Percentiles rank a stretch among this genome's conserved stretches.
Evolutionary conservation across 1,140 invertebrate species (phyloP).

Genomic region (Ceratina australensis): DNA sequence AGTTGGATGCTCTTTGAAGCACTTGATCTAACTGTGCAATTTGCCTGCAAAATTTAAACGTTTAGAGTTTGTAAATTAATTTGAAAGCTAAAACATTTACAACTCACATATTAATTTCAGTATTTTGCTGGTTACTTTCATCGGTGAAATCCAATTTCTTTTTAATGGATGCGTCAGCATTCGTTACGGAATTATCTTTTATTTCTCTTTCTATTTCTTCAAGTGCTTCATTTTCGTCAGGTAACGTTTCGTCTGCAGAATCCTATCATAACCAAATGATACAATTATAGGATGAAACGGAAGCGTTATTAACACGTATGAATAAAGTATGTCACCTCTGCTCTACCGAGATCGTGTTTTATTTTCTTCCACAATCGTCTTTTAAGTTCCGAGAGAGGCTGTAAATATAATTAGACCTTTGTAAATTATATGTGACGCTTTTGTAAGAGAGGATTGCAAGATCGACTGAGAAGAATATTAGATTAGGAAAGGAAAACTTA

Average conservation of each 20-base stretch:
- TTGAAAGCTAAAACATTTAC: neutral
- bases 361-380: constrained; percentile 72
- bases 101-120: constrained; percentile 69
- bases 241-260: neutral
- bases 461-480: too few relatives aligned
- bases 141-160: constrained; percentile 69
- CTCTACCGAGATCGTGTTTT: constrained; percentile 1
- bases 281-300: neutral
- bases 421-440: neutral
- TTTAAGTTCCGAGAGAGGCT: constrained; percentile 81
- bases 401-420: constrained; percentile 64
- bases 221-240: neutral
- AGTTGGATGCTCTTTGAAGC: constrained; percentile 66
- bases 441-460: too few relatives aligned
- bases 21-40: constrained; percentile 71
- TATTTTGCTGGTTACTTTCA: constrained; percentile 55
- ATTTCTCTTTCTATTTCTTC: neutral
- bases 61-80: neutral
- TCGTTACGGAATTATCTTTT: neutral
- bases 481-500: constrained; percentile 67
- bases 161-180: constrained; percentile 51
- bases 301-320: neutral
- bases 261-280: constrained; percentile 16
- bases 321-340: constrained; percentile 34
- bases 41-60: constrained; percentile 56